Conservation (phyloP, 2,113 vertebrate genomes). For the Nettapus auritus region DNA sequence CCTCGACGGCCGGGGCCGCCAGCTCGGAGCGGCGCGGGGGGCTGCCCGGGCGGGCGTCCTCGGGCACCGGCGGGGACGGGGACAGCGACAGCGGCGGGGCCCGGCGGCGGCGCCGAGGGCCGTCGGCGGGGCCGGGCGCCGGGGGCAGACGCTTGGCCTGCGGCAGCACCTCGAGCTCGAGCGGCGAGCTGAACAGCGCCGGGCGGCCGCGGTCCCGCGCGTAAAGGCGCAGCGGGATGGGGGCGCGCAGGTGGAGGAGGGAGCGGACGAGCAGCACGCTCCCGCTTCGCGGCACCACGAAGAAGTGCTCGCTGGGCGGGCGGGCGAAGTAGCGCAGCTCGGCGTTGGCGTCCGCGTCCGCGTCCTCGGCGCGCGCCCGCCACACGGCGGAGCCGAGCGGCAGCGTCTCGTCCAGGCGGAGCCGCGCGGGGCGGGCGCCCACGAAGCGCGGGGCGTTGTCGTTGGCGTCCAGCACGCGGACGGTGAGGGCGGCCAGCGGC, state of each 20-base stretch:
- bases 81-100: slow-evolving; percentile 57
- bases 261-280: slow-evolving; percentile 87
- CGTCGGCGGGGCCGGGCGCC: slow-evolving; percentile 5
- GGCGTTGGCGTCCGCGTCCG: slow-evolving; percentile 85
- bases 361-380: slow-evolving; percentile 80
- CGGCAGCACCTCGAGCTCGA: slow-evolving; percentile 80
- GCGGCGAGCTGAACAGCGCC: slow-evolving; percentile 77
- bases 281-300: slow-evolving; percentile 88
- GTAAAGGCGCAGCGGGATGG: slow-evolving; percentile 82
- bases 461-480: slow-evolving; percentile 88
- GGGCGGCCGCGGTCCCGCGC: slow-evolving; percentile 87
- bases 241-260: slow-evolving; percentile 80
- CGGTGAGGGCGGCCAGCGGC: slow-evolving; percentile 78
- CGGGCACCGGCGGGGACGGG: slow-evolving; percentile 82
- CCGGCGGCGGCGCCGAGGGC: not conserved
- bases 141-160: slow-evolving; percentile 39
- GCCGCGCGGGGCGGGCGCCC: slow-evolving; percentile 52
- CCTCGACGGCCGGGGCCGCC: no score
- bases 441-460: slow-evolving; percentile 85
- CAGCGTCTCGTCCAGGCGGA: slow-evolving; percentile 85
- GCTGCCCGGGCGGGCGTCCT: slow-evolving; percentile 82
- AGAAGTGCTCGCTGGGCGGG: slow-evolving; percentile 85
- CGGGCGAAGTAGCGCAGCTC: slow-evolving; percentile 85
- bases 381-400: slow-evolving; percentile 80
- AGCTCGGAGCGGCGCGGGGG: slow-evolving; percentile 68